phyloP scores from a whole-genome alignment of 2,888 invertebrate species.

The Clusia tigrina region DNA sequence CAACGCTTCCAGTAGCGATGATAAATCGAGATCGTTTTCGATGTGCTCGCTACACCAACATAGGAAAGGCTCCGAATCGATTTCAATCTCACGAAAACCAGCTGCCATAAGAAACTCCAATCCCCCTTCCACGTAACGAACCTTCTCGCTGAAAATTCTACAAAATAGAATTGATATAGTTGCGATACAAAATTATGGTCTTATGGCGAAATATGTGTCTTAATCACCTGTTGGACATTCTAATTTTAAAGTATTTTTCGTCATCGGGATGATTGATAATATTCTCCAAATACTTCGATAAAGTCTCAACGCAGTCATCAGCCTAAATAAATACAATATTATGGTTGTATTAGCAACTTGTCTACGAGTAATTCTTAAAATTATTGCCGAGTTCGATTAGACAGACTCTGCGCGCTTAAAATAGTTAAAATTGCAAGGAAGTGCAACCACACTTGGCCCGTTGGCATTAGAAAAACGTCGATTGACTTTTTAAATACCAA shows the following conservation, averaged over 20 bases:
- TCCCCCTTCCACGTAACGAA: conserved; percentile 80
- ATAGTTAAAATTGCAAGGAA: too few species aligned
- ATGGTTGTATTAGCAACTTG: not conserved
- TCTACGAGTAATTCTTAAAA: too few species aligned
- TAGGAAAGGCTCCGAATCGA: conserved; percentile 73
- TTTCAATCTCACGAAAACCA: conserved; percentile 75
- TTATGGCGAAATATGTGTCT: not conserved
- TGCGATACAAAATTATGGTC: not conserved
- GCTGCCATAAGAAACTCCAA: conserved; percentile 82
- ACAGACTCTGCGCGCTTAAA: too few species aligned
- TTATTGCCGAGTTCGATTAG: too few species aligned
- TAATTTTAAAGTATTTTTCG: conserved; percentile 89
- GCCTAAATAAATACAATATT: conserved; percentile 66
- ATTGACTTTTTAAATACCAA: too few species aligned
- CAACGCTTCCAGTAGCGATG: conserved; percentile 79
- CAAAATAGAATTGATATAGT: conserved; percentile 19
- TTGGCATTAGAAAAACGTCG: too few species aligned
- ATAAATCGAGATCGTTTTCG: conserved; percentile 63
- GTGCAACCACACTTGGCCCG: too few species aligned
- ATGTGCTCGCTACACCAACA: conserved; percentile 72
- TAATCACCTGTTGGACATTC: conserved; percentile 76
- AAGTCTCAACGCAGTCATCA: conserved; percentile 81
- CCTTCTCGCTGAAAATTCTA: conserved; percentile 78
- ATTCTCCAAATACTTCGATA: conserved; percentile 90
- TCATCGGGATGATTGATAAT: conserved; percentile 85